A percentile compares a stretch with the other conserved stretches of the same genome.
Evolutionary conservation across 2,888 invertebrate genomes (phyloP).

Genomic region (Brachypterus glaber): DNA sequence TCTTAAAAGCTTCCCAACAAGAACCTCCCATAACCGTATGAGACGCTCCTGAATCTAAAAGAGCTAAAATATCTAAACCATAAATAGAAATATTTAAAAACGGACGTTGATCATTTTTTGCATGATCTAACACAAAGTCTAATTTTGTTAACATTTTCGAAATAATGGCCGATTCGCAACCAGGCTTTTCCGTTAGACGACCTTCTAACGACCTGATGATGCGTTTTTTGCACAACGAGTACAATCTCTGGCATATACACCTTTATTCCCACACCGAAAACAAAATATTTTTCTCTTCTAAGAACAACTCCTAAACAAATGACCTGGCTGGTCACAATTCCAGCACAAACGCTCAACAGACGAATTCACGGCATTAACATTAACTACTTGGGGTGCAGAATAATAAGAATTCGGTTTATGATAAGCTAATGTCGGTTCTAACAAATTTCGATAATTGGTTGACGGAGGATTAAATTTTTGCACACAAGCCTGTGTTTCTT

Average conservation of each 20-base stretch:
- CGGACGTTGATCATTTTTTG: too few species aligned
- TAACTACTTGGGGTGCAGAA: too few species aligned
- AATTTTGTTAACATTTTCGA: too few species aligned
- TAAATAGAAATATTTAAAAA: too few species aligned
- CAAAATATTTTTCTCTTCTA: slow-evolving; percentile 5
- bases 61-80: too few species aligned
- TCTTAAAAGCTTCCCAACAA: too few species aligned
- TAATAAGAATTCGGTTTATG: too few species aligned
- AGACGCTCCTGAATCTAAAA: slow-evolving; percentile 3
- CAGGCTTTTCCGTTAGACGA: background rate
- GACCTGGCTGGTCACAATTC: slow-evolving; percentile 8
- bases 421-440: slow-evolving; percentile 12
- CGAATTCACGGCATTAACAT: too few species aligned
- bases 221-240: slow-evolving; percentile 9
- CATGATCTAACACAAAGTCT: too few species aligned
- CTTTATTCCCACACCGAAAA: too few species aligned
- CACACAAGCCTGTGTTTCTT: background rate
- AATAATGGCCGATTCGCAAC: slow-evolving; percentile 1
- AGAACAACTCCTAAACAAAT: slow-evolving; percentile 5
- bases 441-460: slow-evolving; percentile 6
- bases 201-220: slow-evolving; percentile 3
- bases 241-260: background rate
- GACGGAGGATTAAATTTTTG: background rate
- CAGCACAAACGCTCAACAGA: too few species aligned
- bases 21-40: slow-evolving; percentile 4